phyloP scores from a whole-genome alignment of 2,888 invertebrate species.

The Hemistola chrysoprasaria region DNA sequence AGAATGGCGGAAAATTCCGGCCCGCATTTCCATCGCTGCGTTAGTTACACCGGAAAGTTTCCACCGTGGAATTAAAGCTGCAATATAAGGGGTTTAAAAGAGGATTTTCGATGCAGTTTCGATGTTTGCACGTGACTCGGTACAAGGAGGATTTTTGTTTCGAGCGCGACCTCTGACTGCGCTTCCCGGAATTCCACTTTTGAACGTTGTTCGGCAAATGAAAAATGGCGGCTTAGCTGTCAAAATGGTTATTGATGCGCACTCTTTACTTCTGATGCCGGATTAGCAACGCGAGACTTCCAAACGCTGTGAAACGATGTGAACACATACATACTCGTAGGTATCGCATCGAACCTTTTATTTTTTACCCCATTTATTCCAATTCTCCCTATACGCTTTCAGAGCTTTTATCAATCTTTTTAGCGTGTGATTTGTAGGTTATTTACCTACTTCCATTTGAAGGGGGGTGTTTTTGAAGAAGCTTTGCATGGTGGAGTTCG shows the following conservation, averaged over 20 bases:
- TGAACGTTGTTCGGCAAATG: slow-evolving; percentile 57
- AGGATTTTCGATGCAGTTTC: slow-evolving; percentile 51
- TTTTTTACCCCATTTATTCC: slow-evolving; percentile 29
- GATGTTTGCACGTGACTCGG: slow-evolving; percentile 49
- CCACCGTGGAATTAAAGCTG: slow-evolving; percentile 55
- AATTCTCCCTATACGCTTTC: slow-evolving; percentile 18
- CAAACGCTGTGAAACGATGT: slow-evolving; percentile 20
- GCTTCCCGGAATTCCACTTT: slow-evolving; percentile 60
- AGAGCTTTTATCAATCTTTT: slow-evolving; percentile 25
- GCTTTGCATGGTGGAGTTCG: slow-evolving; percentile 4
- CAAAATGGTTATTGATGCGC: slow-evolving; percentile 75
- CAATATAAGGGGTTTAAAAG: slow-evolving; percentile 59
- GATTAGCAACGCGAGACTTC: slow-evolving; percentile 49
- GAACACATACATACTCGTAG: slow-evolving; percentile 8
- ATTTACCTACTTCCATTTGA: slow-evolving; percentile 11
- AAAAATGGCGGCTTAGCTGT: slow-evolving; percentile 75
- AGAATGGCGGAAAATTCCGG: slow-evolving; percentile 51
- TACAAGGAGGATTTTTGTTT: slow-evolving; percentile 62
- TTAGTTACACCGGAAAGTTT: slow-evolving; percentile 51
- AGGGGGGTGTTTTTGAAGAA: slow-evolving; percentile 8
- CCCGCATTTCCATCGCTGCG: slow-evolving; percentile 60
- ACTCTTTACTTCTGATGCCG: slow-evolving; percentile 59
- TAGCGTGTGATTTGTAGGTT: slow-evolving; percentile 25
- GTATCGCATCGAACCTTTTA: slow-evolving; percentile 15
- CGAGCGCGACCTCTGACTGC: slow-evolving; percentile 57